These are phyloP conservation scores for Cassiopea xamachana DNA, from an alignment of 30 jellyfish, hydroid and myxozoan species.

Conservation along the genomic window DNA sequence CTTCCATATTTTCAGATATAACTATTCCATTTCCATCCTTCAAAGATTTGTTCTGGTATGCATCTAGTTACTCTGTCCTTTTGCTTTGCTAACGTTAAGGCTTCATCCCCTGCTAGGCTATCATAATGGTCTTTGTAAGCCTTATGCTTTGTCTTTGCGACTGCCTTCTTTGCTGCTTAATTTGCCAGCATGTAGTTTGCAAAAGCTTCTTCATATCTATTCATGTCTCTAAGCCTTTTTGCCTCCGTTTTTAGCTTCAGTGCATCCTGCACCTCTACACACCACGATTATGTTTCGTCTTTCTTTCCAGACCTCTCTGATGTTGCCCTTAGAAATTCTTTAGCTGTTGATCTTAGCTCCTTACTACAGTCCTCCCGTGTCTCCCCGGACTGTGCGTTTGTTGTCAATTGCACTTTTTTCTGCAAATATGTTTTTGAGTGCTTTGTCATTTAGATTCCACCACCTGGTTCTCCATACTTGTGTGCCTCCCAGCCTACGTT, in stretches of 20 bases:
- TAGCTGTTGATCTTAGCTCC: no score
- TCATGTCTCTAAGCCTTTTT: background rate
- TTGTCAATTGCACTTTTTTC: no score
- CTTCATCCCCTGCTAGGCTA: background rate
- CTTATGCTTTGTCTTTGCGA: constrained; percentile 13
- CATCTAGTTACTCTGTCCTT: constrained; percentile 19
- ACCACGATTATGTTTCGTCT: constrained; percentile 27
- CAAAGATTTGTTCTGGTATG: background rate
- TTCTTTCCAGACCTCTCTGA: background rate
- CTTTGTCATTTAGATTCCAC: no score
- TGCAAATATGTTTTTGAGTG: no score
- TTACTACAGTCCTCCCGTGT: no score
- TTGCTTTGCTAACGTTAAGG: constrained; percentile 7
- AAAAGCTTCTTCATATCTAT: background rate
- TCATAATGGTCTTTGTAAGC: constrained; percentile 19
- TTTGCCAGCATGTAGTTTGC: constrained; percentile 16
- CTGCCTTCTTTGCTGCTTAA: constrained; percentile 14
- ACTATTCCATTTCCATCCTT: constrained; percentile 17
- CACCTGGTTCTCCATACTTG: no score
- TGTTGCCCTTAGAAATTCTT: background rate
- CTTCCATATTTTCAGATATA: background rate
- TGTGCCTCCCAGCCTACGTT: no score
- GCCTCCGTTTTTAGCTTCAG: background rate
- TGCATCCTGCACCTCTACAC: constrained; percentile 11
- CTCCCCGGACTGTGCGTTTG: no score